These are phyloP conservation scores for Delichon dasypus DNA, from an alignment of 2,797 vertebrate species.

Conservation along the genomic window DNA sequence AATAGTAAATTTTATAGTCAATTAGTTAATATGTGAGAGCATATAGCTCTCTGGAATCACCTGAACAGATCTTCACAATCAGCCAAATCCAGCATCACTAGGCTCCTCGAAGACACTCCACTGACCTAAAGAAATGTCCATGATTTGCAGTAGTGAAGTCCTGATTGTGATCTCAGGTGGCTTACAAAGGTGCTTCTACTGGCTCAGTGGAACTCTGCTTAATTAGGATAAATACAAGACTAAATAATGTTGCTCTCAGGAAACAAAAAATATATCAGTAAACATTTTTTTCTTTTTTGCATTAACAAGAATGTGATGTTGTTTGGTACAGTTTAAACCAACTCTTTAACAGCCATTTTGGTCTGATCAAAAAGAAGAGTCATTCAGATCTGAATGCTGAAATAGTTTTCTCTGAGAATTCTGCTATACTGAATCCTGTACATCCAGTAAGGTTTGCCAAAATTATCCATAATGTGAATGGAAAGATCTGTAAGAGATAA, in stretches of 20 bases:
- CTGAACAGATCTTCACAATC: not conserved
- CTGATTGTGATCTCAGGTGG: not conserved
- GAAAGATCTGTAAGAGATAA: not conserved
- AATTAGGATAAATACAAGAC: not conserved
- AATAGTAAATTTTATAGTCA: not conserved
- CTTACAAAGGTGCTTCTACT: not conserved
- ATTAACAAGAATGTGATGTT: not conserved
- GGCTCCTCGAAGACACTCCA: not conserved
- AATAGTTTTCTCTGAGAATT: not conserved
- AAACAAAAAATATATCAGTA: not conserved
- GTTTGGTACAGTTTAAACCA: not conserved
- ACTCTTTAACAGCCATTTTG: not conserved
- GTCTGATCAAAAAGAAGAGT: not conserved
- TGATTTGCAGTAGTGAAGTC: not conserved
- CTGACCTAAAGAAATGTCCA: not conserved
- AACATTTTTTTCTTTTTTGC: not conserved
- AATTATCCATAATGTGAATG: not conserved
- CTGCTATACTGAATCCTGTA: not conserved
- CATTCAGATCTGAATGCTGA: not conserved
- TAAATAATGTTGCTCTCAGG: not conserved
- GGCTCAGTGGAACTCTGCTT: not conserved
- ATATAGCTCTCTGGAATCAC: not conserved
- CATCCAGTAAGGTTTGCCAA: not conserved
- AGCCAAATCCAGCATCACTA: not conserved
- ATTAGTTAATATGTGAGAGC: not conserved